These are phyloP conservation scores for Pangasianodon hypophthalmus DNA, from an alignment of 2,113 vertebrate genomes.

Conservation along the genomic window DNA sequence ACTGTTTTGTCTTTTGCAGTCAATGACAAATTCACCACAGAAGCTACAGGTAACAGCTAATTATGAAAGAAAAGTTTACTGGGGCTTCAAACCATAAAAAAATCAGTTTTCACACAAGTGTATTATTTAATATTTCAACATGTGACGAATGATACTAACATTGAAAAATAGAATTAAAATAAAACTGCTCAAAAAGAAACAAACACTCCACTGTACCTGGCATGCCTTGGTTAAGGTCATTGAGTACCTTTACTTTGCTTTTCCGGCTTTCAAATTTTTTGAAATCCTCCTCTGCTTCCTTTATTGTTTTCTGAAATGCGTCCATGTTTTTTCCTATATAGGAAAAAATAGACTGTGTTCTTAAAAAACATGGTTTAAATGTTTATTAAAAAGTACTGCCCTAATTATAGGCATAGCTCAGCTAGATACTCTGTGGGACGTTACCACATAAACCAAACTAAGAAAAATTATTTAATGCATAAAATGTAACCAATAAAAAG, in stretches of 20 bases:
- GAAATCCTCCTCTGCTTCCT: constrained; percentile 2
- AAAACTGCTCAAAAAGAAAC: not conserved
- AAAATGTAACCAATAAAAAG: not conserved
- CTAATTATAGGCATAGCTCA: not conserved
- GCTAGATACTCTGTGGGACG: not conserved
- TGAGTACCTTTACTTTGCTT: constrained; percentile 30
- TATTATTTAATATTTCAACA: not conserved
- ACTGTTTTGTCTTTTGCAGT: not conserved
- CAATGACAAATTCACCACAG: not conserved
- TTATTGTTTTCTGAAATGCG: not conserved
- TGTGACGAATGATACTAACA: not conserved
- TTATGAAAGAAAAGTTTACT: not conserved
- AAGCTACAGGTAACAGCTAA: not conserved
- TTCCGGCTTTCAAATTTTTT: not conserved
- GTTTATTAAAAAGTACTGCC: not conserved
- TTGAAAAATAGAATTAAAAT: not conserved
- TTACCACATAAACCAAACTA: not conserved
- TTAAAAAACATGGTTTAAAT: not conserved
- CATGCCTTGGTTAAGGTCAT: not conserved
- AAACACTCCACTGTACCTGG: constrained; percentile 32
- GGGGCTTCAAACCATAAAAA: not conserved
- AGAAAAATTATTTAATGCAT: not conserved
- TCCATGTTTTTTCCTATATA: not conserved
- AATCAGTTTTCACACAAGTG: not conserved
- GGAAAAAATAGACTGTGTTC: not conserved